Evolutionary conservation across 1,140 invertebrate species (phyloP), one percentile per base, ranked within the genome.

Genomic region (Globodera rostochiensis): DNA sequence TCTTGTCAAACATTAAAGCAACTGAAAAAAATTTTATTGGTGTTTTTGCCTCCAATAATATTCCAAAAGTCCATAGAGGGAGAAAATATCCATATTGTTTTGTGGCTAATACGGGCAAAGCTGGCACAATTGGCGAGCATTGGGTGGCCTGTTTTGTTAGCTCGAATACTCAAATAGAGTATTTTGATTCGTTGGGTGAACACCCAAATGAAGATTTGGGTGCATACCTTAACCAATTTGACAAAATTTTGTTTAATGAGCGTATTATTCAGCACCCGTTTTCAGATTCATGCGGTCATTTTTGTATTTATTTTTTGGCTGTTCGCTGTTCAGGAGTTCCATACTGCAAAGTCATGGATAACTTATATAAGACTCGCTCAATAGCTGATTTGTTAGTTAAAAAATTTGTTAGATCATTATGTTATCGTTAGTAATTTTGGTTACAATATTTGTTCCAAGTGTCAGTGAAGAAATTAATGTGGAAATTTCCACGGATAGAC

Each of bases 1-100:
- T 83, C 19, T 25, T 81, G 21, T 46, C 50, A 15, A 80, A 66
- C 8, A 15, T 46, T 83, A 9, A 49, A 21, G 19, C 25, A 2
- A 25, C 71, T 6, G 45, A 45, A 49, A 83, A 82, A 36, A 19
- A 45, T 21, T 81, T 81, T 81, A 50, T 81, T 47, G 80, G 60
- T 49, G 60, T 64, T 5, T 64, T 83, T 36, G 21, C 79, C 11
- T 67, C 80, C 8, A 21, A 81, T 15, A 70, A 70, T 19, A 82
- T 81, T 5, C 80, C 80, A 4, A 11, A n/a, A 7, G 25, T 25
- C 25, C 9, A 15, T 6, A 36, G 66, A 45, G 1, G 9, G 9
- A 66, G 15, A 25, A 47, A 25, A 8, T 80, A 70, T 6, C 79
- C 79, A n/a, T 81, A 53, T 46, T 67, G 60, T 50, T 80, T 79